Base-by-base conservation (phyloP, 2,113 vertebrate genomes). In the Mirounga angustirostris region DNA sequence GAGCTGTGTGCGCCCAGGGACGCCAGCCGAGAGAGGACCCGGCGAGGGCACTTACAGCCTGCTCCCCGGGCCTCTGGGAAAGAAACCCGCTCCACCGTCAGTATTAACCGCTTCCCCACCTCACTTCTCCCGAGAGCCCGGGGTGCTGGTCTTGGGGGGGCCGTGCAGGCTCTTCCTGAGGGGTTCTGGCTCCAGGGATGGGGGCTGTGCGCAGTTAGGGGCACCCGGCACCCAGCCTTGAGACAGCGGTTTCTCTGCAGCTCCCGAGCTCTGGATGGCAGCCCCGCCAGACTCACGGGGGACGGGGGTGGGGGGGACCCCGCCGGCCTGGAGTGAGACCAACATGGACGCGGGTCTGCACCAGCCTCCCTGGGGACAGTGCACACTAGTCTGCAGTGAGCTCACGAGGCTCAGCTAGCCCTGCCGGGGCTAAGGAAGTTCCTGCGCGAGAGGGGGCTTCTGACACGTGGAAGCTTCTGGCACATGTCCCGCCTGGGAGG, bases 391-490 rank as follows among this genome's bases (percentile, higher is more conserved):
- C 65, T 67, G 16, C 43, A 93, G 83, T 9, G 73, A 50, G 67
- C 85, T 33, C 95, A 86, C 4, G 59, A 59, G 93, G 84, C 71
- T 92, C 80, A 26, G 85, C 58, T 71, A 91, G 96, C 90, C 84
- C 67, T 94, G 96, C 87, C 79, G 76, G 82, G 7, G 97, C 81
- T 67, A 96, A 97, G 80, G 97, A 93, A 83, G 83, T 65, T 50
- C 58, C 95, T 65, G 89, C 97, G 94, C 56, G 43, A 84, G 22
- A 59, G 63, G 95, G n/a, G 89, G 89, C 93, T 97, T 98, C 76
- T 82, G 79, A 96, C 95, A 58, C 92, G 4, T 83, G 97, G 96
- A 93, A 93, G 36, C 59, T 69, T 3, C 58, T 43, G 78, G 7
- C 13, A 2, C 40, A 13, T 4, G 5, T 9, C 11, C 33, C n/a